A percentile compares a stretch with the other conserved stretches of the same genome.
Evolutionary conservation across 23 tunicate genomes (phyloP).

Genomic region (Botrylloides violaceus): DNA sequence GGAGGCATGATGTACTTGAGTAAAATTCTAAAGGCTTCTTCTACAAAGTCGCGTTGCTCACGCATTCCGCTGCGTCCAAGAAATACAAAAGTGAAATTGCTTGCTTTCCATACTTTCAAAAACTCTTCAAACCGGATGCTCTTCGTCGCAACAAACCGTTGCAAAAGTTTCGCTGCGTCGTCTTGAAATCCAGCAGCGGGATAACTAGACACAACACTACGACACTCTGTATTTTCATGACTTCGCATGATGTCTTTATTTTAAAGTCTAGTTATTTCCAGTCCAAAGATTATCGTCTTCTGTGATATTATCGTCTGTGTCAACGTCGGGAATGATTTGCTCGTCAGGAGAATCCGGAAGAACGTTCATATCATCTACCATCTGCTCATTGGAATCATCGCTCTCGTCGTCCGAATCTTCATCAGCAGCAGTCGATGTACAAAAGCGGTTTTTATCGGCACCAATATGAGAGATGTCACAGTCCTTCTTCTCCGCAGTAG

Average conservation of each 20-base stretch:
- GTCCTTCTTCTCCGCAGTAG: conserved; percentile 6
- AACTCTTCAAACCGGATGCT: conserved; percentile 69
- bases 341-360: conserved; percentile 33
- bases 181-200: conserved; percentile 68
- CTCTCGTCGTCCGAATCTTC: conserved; percentile 23
- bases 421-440: background rate
- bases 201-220: conserved; percentile 15
- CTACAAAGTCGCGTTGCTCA: conserved; percentile 68
- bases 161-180: conserved; percentile 64
- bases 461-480: conserved; percentile 18
- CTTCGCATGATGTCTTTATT: background rate
- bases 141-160: conserved; percentile 74
- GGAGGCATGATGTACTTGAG: conserved; percentile 57
- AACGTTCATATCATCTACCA: conserved; percentile 29
- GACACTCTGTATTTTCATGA: background rate
- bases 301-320: conserved; percentile 17
- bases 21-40: conserved; percentile 60
- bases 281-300: conserved; percentile 10
- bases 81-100: conserved; percentile 58
- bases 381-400: conserved; percentile 26
- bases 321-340: conserved; percentile 19
- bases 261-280: background rate
- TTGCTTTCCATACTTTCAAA: conserved; percentile 55
- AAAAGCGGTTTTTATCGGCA: conserved; percentile 6
- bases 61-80: conserved; percentile 62